Conservation (phyloP, 2,113 vertebrate species). For the Ovis aries region ARS-UI_Ramb_v3.0 NC_056056.1:209216501-209217000, state of each 20-base stretch:
- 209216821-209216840: background rate
- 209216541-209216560: background rate
- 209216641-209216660: background rate
- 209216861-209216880: background rate
- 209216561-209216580: background rate
- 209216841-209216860: background rate
- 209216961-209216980: background rate
- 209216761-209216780: background rate
- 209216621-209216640: background rate
- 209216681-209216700: background rate
- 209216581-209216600: background rate
- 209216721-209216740: background rate
- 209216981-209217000: background rate
- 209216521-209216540: background rate
- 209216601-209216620: background rate
- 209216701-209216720: background rate
- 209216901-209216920: background rate
- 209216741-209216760: background rate
- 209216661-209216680: background rate
- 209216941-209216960: background rate
- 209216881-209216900: background rate
- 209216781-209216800: background rate
- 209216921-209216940: background rate
- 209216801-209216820: background rate
- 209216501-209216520: background rate